Evolutionary conservation across 1,140 invertebrate species (phyloP), one percentile per base, ranked within the genome.

Genomic region (Drosophila paulistorum): DNA sequence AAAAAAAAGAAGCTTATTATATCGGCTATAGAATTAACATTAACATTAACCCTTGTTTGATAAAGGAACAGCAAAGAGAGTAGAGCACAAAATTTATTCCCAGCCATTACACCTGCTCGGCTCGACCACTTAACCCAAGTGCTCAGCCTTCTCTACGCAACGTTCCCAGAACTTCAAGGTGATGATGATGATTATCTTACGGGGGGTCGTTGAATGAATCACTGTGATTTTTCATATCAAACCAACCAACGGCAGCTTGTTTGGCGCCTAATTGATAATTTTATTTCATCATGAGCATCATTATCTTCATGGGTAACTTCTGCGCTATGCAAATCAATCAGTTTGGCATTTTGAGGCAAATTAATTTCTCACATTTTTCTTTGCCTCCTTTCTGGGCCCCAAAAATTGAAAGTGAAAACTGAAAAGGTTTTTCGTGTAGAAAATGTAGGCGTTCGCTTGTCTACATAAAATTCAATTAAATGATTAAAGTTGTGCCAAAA

Each of bases 351-450:
- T 83, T 77, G 45, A 48, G 62, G 54, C 23, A 79, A 84, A 89
- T 89, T 89, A 81, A 89, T 89, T 80, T 87, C 60, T 65, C 48
- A 69, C 72, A 87, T 87, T 87, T 87, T 82, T 77, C 83, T 70
- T 70, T 51, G 23, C 11, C 41, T 66, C 10, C 37, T 20, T 45
- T 17, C 10, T 37, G 7, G 35, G 41, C 17, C 33, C 30, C 37
- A 4, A 64, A 65, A 66, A 71, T 57, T 35, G 71, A 80, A 87
- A 77, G 76, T 74, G 74, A 85, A 51, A 51, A 51, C 14, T 23
- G 45, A 51, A 83, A 79, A 79, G 45, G 69, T 60, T 70, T 65
- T 37, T 51, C 45, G 9, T 37, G 26, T 68, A 68, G 57, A 60
- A 30, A 30, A 30, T 71, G 72, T 59, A 64, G 30, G 45, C 68